Conservation (phyloP, 2,888 invertebrate genomes). For the Eilema griseolum region DNA sequence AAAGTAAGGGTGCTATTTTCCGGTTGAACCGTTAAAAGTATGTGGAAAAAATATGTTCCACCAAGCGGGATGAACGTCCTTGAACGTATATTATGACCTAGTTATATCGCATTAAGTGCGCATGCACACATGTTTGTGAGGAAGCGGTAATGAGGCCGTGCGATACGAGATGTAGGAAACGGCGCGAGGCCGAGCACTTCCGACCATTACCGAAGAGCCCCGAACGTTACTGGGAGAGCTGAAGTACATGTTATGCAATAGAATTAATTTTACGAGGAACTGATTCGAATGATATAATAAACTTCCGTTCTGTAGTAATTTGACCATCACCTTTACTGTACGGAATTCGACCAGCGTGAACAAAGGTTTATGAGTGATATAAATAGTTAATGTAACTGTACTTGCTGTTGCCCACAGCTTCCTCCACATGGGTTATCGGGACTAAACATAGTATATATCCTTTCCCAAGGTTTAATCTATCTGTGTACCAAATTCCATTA, state of each 20-base stretch:
- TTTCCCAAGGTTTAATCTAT: too few relatives aligned
- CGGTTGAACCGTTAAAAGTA: background rate
- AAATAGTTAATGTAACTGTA: background rate
- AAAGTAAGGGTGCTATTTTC: background rate
- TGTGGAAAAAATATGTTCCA: background rate
- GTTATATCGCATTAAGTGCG: conserved; percentile 48
- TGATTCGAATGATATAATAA: conserved; percentile 47
- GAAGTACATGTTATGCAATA: conserved; percentile 37
- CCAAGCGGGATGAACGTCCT: conserved; percentile 45
- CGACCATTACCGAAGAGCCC: conserved; percentile 49
- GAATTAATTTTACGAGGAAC: conserved; percentile 46
- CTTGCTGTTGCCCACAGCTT: too few relatives aligned
- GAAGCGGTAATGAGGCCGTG: conserved; percentile 71
- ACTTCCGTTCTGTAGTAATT: conserved; percentile 42
- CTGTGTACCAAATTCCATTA: too few relatives aligned
- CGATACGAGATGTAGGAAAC: conserved; percentile 68
- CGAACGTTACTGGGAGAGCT: conserved; percentile 40
- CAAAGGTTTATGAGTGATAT: conserved; percentile 9
- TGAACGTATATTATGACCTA: conserved; percentile 54
- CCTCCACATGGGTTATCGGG: too few relatives aligned
- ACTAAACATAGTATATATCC: too few relatives aligned
- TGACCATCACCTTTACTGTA: conserved; percentile 43
- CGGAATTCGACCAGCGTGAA: conserved; percentile 13
- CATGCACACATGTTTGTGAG: conserved; percentile 54
- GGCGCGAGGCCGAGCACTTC: conserved; percentile 63